phyloP scores from a whole-genome alignment of 2,888 invertebrate genomes.

The Acanthopleura granulata region DNA sequence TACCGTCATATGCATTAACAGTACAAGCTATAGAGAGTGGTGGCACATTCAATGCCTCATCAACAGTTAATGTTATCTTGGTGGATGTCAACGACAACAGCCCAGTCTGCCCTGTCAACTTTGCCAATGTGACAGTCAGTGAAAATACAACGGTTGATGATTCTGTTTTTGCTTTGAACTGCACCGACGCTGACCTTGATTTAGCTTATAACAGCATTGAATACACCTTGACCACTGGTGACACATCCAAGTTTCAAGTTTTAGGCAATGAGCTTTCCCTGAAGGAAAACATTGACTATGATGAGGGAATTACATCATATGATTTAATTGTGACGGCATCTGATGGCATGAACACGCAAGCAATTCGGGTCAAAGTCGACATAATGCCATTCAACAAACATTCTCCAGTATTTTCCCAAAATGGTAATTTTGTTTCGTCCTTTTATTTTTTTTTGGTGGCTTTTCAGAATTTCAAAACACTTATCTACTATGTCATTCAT shows the following conservation, averaged over 20 bases:
- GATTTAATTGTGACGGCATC: constrained; percentile 33
- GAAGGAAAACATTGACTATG: constrained; percentile 34
- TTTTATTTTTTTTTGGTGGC: neutral
- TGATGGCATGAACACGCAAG: constrained; percentile 30
- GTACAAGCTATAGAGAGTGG: constrained; percentile 34
- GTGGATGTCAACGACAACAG: constrained; percentile 38
- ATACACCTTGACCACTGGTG: constrained; percentile 31
- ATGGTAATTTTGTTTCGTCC: constrained; percentile 27
- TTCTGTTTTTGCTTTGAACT: constrained; percentile 28
- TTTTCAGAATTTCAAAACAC: no score
- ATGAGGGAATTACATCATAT: constrained; percentile 34
- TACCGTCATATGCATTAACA: constrained; percentile 18
- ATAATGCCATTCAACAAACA: constrained; percentile 40
- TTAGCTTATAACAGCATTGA: constrained; percentile 29
- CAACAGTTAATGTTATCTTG: constrained; percentile 33
- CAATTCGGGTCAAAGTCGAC: constrained; percentile 33
- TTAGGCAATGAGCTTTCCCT: constrained; percentile 30
- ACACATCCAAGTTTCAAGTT: constrained; percentile 40
- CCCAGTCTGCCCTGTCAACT: constrained; percentile 38
- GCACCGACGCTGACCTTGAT: constrained; percentile 29
- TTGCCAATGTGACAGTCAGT: constrained; percentile 33
- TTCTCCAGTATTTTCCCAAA: constrained; percentile 33
- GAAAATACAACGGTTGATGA: constrained; percentile 34
- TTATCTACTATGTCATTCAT: no score
- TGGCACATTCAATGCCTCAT: constrained; percentile 35